These are phyloP conservation scores for Threskiornis aethiopicus DNA, from an alignment of 2,797 vertebrate species.

Conservation along the genomic window DNA sequence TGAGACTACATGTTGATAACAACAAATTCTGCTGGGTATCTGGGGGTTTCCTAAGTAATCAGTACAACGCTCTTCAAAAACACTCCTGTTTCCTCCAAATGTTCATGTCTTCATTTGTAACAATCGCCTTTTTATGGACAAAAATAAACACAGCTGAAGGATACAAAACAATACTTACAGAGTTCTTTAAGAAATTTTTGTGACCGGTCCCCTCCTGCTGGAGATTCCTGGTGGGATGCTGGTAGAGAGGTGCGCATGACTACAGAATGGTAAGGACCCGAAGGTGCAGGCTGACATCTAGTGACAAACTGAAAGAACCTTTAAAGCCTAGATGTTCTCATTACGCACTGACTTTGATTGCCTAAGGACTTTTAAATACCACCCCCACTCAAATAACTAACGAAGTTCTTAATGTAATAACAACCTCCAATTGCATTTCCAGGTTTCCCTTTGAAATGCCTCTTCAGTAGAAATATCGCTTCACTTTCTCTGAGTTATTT, in stretches of 20 bases:
- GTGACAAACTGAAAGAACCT: constrained; percentile 12
- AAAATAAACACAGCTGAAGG: constrained; percentile 26
- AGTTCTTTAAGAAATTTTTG: neutral
- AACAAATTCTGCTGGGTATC: neutral
- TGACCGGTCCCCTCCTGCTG: neutral
- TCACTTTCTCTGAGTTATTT: neutral
- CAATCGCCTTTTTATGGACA: neutral
- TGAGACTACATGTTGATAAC: neutral
- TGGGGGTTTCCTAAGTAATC: rapidly evolving
- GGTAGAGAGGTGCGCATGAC: neutral
- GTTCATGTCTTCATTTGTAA: neutral
- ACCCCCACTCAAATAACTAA: neutral
- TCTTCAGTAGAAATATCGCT: neutral
- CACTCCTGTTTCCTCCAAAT: neutral
- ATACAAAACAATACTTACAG: neutral
- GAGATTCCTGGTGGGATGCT: neutral
- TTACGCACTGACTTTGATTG: neutral
- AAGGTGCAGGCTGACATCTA: constrained; percentile 55
- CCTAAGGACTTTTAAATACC: neutral
- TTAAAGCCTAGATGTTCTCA: neutral
- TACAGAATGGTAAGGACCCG: neutral
- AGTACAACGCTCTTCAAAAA: rapidly evolving
- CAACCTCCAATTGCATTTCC: neutral
- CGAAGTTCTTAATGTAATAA: neutral
- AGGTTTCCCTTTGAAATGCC: neutral